Conservation (phyloP, 2,113 vertebrate species). For the Trematomus loennbergii region DNA sequence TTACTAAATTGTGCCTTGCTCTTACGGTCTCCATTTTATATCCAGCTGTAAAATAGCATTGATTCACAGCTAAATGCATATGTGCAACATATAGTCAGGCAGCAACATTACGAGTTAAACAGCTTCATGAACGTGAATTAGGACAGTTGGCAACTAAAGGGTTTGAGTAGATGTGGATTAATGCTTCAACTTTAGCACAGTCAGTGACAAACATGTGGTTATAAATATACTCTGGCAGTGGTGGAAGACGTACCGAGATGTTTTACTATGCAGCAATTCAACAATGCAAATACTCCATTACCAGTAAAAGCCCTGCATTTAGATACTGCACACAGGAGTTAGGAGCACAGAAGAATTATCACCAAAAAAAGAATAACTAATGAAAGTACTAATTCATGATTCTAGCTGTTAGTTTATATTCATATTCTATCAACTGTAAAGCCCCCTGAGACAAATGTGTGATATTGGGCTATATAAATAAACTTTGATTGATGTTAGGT, state of each 20-base stretch:
- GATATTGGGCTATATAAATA: too few species aligned
- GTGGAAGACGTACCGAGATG: neutral
- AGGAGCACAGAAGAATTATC: neutral
- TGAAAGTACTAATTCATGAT: neutral
- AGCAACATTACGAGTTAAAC: conserved; percentile 24
- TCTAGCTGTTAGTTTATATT: too few species aligned
- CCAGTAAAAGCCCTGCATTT: neutral
- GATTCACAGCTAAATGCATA: conserved; percentile 54
- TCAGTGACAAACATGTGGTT: conserved; percentile 5
- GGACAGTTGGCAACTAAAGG: conserved; percentile 19
- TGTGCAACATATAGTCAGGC: neutral
- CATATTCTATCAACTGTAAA: too few species aligned
- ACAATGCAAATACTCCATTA: neutral
- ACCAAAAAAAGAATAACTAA: neutral
- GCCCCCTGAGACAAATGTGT: too few species aligned
- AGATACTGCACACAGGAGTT: neutral
- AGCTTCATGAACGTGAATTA: neutral
- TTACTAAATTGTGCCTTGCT: conserved; percentile 60
- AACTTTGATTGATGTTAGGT: too few species aligned
- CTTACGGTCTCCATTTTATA: conserved; percentile 65
- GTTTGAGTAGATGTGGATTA: neutral
- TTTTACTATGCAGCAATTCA: neutral
- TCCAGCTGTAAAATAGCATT: conserved; percentile 56
- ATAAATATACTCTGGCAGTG: conserved; percentile 11
- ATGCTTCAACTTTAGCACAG: conserved; percentile 8